Conservation (phyloP, 2,797 vertebrate species). For the Sebastes trivittatus region DNA sequence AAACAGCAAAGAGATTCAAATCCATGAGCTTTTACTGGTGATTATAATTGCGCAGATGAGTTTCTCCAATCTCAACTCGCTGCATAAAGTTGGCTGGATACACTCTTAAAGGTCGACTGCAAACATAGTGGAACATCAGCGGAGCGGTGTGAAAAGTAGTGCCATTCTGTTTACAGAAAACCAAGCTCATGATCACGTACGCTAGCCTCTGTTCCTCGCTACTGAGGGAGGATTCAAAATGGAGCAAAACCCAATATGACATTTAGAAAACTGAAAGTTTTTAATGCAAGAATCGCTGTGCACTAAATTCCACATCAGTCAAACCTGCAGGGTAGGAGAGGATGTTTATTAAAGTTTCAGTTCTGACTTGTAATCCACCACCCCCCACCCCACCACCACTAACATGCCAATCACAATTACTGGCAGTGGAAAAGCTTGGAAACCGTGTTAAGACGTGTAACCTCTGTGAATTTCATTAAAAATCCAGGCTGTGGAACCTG, state of each 20-base stretch:
- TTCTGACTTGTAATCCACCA: conserved; percentile 19
- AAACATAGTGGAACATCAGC: neutral
- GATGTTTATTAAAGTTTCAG: conserved; percentile 40
- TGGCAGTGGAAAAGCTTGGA: conserved; percentile 28
- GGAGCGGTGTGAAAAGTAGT: neutral
- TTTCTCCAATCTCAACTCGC: neutral
- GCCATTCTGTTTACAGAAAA: neutral
- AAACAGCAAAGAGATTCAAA: conserved; percentile 17
- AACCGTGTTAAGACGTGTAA: conserved; percentile 1
- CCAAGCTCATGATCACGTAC: neutral
- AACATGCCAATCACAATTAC: conserved; percentile 40
- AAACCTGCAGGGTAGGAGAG: conserved; percentile 11
- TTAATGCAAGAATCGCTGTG: neutral
- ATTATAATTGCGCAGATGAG: conserved; percentile 10
- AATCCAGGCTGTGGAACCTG: conserved; percentile 11
- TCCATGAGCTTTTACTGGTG: conserved; percentile 15
- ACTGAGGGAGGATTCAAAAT: neutral
- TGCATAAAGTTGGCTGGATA: neutral
- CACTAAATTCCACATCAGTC: conserved; percentile 14
- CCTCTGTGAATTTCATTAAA: conserved; percentile 29
- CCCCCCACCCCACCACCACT: neutral
- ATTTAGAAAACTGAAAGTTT: conserved; percentile 8
- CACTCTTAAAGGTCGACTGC: conserved; percentile 10
- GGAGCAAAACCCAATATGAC: conserved; percentile 16
- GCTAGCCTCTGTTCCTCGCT: neutral